Evolutionary conservation across 2,113 vertebrate species (phyloP).

Genomic region (Trogon surrucura): DNA sequence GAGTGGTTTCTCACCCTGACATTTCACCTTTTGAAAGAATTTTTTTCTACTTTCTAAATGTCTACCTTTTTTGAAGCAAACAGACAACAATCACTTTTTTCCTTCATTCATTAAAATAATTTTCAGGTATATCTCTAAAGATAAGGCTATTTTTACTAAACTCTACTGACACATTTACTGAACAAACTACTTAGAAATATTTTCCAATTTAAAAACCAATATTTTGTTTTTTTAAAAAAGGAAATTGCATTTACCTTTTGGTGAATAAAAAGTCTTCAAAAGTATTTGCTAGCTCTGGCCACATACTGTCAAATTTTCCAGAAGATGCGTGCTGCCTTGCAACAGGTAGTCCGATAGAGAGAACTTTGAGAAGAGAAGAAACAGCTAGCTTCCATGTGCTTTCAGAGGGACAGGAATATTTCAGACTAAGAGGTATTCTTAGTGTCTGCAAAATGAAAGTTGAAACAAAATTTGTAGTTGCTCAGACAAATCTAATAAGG

Average conservation of each 20-base stretch:
- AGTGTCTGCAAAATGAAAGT: slow-evolving; percentile 79
- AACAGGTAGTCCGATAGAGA: slow-evolving; percentile 93
- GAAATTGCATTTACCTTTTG: slow-evolving; percentile 85
- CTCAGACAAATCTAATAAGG: neutral
- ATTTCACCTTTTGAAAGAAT: neutral
- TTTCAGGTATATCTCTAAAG: neutral
- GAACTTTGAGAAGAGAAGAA: slow-evolving; percentile 92
- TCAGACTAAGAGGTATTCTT: slow-evolving; percentile 91
- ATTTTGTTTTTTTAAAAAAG: neutral
- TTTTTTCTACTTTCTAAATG: neutral
- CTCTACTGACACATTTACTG: neutral
- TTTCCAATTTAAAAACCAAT: neutral
- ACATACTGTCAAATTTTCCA: slow-evolving; percentile 97
- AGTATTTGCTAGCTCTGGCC: slow-evolving; percentile 93
- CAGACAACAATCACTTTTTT: neutral
- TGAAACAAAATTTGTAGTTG: neutral
- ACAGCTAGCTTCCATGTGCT: slow-evolving; percentile 98
- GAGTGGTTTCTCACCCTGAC: neutral
- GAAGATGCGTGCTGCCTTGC: slow-evolving; percentile 96
- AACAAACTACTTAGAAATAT: neutral
- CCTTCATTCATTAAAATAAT: neutral
- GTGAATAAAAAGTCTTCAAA: slow-evolving; percentile 99
- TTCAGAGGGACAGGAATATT: slow-evolving; percentile 97
- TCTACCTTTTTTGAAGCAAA: neutral
- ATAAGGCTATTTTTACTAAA: neutral